A percentile compares a stretch with the other conserved stretches of the same genome.
phyloP scores from a whole-genome alignment of 2,797 vertebrate genomes.

The Gymnodraco acuticeps region DNA sequence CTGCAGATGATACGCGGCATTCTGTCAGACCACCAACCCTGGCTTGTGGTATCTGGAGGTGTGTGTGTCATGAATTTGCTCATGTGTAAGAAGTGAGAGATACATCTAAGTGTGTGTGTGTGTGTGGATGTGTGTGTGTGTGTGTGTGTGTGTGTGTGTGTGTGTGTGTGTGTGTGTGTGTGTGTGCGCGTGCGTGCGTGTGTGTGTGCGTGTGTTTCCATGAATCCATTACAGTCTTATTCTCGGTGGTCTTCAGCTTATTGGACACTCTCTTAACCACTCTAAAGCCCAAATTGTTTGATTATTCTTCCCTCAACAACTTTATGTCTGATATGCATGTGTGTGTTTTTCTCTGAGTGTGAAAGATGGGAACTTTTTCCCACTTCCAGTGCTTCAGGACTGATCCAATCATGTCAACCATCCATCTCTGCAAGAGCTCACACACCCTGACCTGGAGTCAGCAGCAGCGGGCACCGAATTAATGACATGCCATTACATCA shows the following conservation, averaged over 20 bases:
- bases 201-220: slow-evolving; percentile 14
- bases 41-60: slow-evolving; percentile 66
- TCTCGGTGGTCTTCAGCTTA: slow-evolving; percentile 47
- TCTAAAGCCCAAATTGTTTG: slow-evolving; percentile 32
- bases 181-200: slow-evolving; percentile 6
- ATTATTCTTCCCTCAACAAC: slow-evolving; percentile 18
- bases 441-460: slow-evolving; percentile 50
- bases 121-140: slow-evolving; percentile 20
- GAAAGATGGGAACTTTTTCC: slow-evolving; percentile 10
- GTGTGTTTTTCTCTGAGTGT: slow-evolving; percentile 10
- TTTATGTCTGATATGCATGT: slow-evolving; percentile 24
- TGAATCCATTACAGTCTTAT: slow-evolving; percentile 23
- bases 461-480: slow-evolving; percentile 46
- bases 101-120: neutral
- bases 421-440: slow-evolving; percentile 27
- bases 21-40: slow-evolving; percentile 66
- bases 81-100: slow-evolving; percentile 9
- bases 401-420: slow-evolving; percentile 29
- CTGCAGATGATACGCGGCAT: slow-evolving; percentile 71
- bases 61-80: slow-evolving; percentile 40
- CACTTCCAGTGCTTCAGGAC: neutral
- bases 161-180: neutral
- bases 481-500: slow-evolving; percentile 62
- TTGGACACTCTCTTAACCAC: slow-evolving; percentile 44
- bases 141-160: slow-evolving; percentile 9